Base-by-base conservation (phyloP, 2,113 vertebrate genomes). In the Notarius quadriscutis region DNA sequence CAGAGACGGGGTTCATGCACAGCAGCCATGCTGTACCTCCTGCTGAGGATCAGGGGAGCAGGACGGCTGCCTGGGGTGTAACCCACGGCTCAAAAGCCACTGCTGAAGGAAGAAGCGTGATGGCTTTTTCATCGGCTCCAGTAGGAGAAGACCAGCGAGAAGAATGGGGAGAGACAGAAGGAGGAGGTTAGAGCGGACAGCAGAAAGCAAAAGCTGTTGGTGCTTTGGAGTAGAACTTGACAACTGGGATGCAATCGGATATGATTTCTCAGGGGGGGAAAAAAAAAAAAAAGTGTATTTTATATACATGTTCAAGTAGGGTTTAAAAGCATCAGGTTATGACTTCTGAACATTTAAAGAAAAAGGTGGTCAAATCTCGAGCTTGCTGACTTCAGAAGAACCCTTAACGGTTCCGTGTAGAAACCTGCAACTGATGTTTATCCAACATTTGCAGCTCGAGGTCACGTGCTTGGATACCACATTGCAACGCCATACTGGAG, bases 71-170 rank as follows among this genome's bases (percentile, higher is more conserved):
- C 93, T 93, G 4, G 96, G 94, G 86, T 94, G 93, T 94, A 92
- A 60, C 83, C 85, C 88, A 5, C 93, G 91, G 87, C 96, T 96
- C 90, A 95, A 95, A 87, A 97, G 92, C 98, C 97, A 98, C 93
- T 97, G 97, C 93, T 97, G 96, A 88, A 97, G 93, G 95, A 97
- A 96, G 94, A 97, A 98, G 90, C 94, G 95, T 83, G 96, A 96
- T 12, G 96, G 96, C 94, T 97, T 97, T 92, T 95, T 95, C 93
- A 96, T 96, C 20, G 95, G 96, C 96, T 99, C 95, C 88, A 92
- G 63, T 88, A 78, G 25, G 75, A 84, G 83, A 87, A 51, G 79
- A 78, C 55, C 84, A 3, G 8, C 71, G 83, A 89, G n/a, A 78
- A 48, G 81, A 27, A 75, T 17, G 34, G 6, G 62, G 12, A 74